Evolutionary conservation across 2,113 vertebrate species (phyloP).

Genomic region (Notarius lentiginosus): DNA sequence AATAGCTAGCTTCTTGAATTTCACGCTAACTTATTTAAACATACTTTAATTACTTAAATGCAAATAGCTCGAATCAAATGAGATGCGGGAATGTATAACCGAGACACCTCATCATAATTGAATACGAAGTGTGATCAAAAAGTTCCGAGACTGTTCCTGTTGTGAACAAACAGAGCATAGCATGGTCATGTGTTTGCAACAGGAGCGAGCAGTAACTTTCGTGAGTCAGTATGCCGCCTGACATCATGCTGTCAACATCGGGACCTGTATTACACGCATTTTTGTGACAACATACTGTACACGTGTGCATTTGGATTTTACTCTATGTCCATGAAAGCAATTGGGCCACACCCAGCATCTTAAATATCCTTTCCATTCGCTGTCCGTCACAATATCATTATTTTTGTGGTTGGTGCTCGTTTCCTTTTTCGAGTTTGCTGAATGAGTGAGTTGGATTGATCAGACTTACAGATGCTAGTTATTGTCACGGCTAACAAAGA

Average conservation of each 20-base stretch:
- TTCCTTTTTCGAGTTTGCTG: neutral
- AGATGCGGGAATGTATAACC: no score
- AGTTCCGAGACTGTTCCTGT: no score
- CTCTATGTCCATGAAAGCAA: neutral
- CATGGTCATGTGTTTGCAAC: no score
- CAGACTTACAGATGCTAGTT: slow-evolving; percentile 17
- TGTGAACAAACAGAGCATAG: no score
- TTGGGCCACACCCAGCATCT: neutral
- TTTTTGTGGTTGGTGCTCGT: neutral
- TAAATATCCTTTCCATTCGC: neutral
- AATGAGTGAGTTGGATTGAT: neutral
- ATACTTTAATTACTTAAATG: neutral
- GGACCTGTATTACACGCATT: no score
- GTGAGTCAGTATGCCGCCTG: no score
- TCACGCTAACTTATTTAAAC: neutral
- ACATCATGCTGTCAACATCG: no score
- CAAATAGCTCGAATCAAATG: neutral
- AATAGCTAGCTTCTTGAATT: neutral
- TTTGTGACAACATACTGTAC: no score
- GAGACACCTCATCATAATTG: neutral
- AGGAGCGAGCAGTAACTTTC: no score
- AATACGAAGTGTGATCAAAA: neutral
- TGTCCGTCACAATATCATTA: neutral
- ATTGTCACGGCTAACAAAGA: slow-evolving; percentile 16
- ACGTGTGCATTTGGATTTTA: no score